Base-by-base conservation (phyloP, 2,797 vertebrate species). In the Denticeps clupeoides region DNA sequence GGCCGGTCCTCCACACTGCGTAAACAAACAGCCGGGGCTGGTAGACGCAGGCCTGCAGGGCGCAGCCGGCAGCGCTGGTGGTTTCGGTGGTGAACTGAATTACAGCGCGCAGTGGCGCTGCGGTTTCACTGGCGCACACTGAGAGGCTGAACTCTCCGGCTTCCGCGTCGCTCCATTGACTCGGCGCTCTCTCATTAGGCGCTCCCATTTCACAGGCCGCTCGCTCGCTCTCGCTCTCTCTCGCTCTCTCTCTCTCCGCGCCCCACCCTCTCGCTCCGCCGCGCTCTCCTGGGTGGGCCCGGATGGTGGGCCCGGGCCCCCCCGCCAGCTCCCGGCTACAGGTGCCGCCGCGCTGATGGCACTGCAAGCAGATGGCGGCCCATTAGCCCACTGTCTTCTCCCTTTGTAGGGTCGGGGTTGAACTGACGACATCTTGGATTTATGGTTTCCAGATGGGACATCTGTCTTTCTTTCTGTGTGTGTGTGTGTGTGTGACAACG, bases 11-110 rank as follows among this genome's bases (percentile, higher is more conserved):
- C 74, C 72, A 74, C 74, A 75, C 68, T 76, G 75, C 70, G 69
- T 78, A 81, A 85, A 85, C 82, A 84, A 82, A 83, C 80, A 76
- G 75, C 71, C 70, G 72, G 23, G 23, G 33, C 8, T 3, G 15
- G 33, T 33, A 18, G 33, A 7, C 6, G 8, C 6, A 33, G 12
- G 33, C 13, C 12, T 31, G 16, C 13, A 18, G 16, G 21, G 10
- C 10, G 11, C 16, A 32, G 22, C 41, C 33, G 72, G 72, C 64
- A 71, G 73, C 65, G 63, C 62, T 46, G 32, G 81, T 3, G 81
- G 82, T 82, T 85, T 87, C 77, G 69, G 78, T 74, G 81, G 82
- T 73, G 64, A 75, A 63, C 59, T 69, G 68, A 82, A 85, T 85
- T 83, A 84, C 79, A 83, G 74, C 74, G 65, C 68, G 68, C 72